Base-by-base conservation (phyloP, 2,888 invertebrate genomes). In the Oconnorella tubifera region DNA sequence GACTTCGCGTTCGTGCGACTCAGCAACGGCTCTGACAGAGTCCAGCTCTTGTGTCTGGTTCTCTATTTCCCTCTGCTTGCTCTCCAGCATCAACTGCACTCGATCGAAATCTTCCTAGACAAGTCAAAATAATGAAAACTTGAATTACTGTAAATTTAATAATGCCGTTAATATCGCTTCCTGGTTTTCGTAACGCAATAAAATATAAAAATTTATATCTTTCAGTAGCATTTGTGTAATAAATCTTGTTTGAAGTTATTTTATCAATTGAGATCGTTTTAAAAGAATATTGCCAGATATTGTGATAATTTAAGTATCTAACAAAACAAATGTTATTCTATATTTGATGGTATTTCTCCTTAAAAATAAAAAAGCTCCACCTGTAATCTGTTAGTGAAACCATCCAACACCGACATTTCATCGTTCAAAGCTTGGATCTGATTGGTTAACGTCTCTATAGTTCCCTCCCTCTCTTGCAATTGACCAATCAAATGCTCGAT, bases 101-200 rank as follows among this genome's bases (percentile, higher is more conserved):
- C 75, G 76, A 68, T 82, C 80, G 73, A 77, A 82, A 71, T 82
- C 82, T 58, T 80, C 78, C 68, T 82, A 80, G 1, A 82, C 10
- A 19, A 40, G n/a, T n/a, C n/a, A n/a, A n/a, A n/a, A n/a, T n/a
- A n/a, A n/a, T n/a, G n/a, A n/a, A n/a, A n/a, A n/a, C n/a, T n/a
- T n/a, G n/a, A n/a, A n/a, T n/a, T n/a, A n/a, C n/a, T n/a, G n/a
- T n/a, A n/a, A n/a, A n/a, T n/a, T n/a, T n/a, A n/a, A n/a, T n/a
- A n/a, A n/a, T n/a, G n/a, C n/a, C n/a, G n/a, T n/a, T n/a, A n/a
- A n/a, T n/a, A n/a, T n/a, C n/a, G n/a, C n/a, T n/a, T n/a, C n/a
- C n/a, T n/a, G n/a, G n/a, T n/a, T n/a, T n/a, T n/a, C n/a, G n/a
- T n/a, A n/a, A n/a, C 57, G n/a, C 14, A 27, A 10, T 19, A 19